These are phyloP conservation scores for Elmis aenea DNA, from an alignment of 2,888 invertebrate genomes.

Conservation along the genomic window DNA sequence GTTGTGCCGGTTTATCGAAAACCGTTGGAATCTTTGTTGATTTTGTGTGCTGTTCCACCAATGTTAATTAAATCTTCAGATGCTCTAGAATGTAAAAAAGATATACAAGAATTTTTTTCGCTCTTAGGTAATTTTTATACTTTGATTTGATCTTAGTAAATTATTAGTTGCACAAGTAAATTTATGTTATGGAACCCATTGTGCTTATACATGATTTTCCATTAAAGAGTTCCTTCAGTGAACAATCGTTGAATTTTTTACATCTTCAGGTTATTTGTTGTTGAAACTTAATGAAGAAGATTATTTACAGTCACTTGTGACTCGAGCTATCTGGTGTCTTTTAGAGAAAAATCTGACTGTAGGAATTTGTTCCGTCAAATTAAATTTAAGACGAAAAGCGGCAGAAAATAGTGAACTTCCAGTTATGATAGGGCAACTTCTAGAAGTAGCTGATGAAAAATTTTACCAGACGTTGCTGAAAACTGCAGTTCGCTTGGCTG, in stretches of 20 bases:
- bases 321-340: slow-evolving; percentile 8
- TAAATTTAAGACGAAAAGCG: slow-evolving; percentile 27
- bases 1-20: slow-evolving; percentile 27
- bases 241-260: slow-evolving; percentile 44
- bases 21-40: slow-evolving; percentile 34
- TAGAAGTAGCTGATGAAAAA: slow-evolving; percentile 33
- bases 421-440: slow-evolving; percentile 33
- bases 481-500: slow-evolving; percentile 31
- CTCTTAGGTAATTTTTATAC: slow-evolving; percentile 40
- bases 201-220: too few species aligned
- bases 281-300: slow-evolving; percentile 18
- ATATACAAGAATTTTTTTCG: slow-evolving; percentile 40
- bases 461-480: slow-evolving; percentile 37
- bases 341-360: slow-evolving; percentile 5
- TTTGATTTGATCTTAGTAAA: too few species aligned
- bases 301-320: slow-evolving; percentile 5
- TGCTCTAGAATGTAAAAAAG: slow-evolving; percentile 21
- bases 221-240: too few species aligned
- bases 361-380: slow-evolving; percentile 6
- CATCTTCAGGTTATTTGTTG: slow-evolving; percentile 33
- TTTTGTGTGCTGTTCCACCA: slow-evolving; percentile 36
- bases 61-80: slow-evolving; percentile 37
- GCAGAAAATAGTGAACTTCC: slow-evolving; percentile 41
- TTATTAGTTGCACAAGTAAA: too few species aligned
- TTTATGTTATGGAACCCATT: too few species aligned